These are phyloP conservation scores for Lontra canadensis DNA, from an alignment of 2,113 vertebrate genomes.

Conservation along the genomic window DNA sequence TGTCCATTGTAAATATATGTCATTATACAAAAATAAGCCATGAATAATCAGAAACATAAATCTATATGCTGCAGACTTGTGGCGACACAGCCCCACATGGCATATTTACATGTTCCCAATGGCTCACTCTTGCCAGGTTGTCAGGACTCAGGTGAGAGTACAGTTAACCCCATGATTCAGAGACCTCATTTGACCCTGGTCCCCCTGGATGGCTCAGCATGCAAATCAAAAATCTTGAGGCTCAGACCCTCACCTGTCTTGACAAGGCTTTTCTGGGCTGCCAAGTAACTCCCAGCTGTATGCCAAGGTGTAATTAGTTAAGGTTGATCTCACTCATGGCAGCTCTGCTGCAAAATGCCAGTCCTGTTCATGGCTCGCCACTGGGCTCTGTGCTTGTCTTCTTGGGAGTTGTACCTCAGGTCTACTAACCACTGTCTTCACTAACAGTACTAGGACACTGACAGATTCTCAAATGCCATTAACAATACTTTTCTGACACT, in stretches of 20 bases:
- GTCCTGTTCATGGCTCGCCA: not conserved
- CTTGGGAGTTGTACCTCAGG: not conserved
- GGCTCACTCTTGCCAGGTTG: not conserved
- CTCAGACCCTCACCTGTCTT: slow-evolving; percentile 18
- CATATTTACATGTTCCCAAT: not conserved
- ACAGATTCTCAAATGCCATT: not conserved
- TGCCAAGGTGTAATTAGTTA: slow-evolving; percentile 39
- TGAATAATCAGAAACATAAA: not conserved
- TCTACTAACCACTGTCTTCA: slow-evolving; percentile 20
- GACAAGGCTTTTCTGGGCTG: not conserved
- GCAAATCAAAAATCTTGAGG: not conserved
- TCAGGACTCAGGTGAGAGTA: not conserved
- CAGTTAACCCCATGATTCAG: not conserved
- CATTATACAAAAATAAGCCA: not conserved
- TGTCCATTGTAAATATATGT: not conserved
- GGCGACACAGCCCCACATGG: too few species aligned
- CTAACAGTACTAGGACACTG: not conserved
- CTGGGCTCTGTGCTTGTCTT: not conserved
- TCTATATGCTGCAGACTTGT: not conserved
- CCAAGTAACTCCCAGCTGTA: not conserved
- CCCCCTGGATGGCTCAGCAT: not conserved
- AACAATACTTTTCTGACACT: slow-evolving; percentile 41
- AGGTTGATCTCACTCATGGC: not conserved
- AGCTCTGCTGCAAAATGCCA: not conserved
- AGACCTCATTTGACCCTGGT: not conserved